Evolutionary conservation across 2,888 invertebrate species (phyloP).

Genomic region (Brachypalpus laphriformis): DNA sequence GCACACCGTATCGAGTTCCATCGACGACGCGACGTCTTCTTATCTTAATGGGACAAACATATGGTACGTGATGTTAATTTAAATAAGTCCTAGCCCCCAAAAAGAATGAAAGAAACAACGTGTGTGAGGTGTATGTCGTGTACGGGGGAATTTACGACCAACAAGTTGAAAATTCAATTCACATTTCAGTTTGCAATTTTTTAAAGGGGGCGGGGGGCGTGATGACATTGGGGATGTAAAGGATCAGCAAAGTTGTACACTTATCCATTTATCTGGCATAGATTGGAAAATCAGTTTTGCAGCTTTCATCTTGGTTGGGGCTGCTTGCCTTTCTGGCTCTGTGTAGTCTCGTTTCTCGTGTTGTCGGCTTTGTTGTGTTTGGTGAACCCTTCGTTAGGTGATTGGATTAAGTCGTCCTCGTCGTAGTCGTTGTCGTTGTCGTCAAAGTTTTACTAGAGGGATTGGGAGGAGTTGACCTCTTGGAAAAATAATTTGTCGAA

Average conservation of each 20-base stretch:
- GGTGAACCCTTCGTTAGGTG: constrained; percentile 71
- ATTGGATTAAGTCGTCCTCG: constrained; percentile 70
- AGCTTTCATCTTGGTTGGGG: constrained; percentile 62
- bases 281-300: constrained; percentile 73
- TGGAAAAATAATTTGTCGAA: constrained; percentile 72
- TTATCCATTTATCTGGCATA: constrained; percentile 73
- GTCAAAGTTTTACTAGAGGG: constrained; percentile 47
- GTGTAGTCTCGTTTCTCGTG: constrained; percentile 31
- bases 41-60: constrained; percentile 73
- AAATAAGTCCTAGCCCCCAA: constrained; percentile 55
- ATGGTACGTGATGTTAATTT: constrained; percentile 74
- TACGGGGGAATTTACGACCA: constrained; percentile 56
- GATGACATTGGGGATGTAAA: constrained; percentile 60
- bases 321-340: constrained; percentile 5
- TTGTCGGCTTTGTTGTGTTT: constrained; percentile 66
- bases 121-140: constrained; percentile 27
- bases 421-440: constrained; percentile 28
- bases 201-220: not conserved
- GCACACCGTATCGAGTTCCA: constrained; percentile 41
- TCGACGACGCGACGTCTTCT: constrained; percentile 57
- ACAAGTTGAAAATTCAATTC: constrained; percentile 74
- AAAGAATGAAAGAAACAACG: not conserved
- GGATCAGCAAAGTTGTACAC: constrained; percentile 54
- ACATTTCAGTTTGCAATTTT: constrained; percentile 63
- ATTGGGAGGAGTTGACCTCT: constrained; percentile 57